Base-by-base conservation (phyloP, 2,113 vertebrate species). In the Trogon melanurus region DNA sequence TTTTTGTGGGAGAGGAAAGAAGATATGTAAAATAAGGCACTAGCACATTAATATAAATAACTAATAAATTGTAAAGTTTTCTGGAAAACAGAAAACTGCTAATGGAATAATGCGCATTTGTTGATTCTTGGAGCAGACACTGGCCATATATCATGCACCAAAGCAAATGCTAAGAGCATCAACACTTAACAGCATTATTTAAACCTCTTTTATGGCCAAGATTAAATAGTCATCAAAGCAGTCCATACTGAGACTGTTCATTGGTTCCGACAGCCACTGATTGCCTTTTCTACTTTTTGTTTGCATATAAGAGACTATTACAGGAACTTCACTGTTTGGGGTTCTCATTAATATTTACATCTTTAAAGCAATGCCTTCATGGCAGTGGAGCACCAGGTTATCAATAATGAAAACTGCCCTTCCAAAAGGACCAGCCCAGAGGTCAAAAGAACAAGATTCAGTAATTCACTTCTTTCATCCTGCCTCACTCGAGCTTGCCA, bases 41-140 rank as follows among this genome's bases (percentile, higher is more conserved):
- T 67, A 80, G 85, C 85, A 94, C 57, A 93, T 97, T 97, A 97
- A 95, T 89, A 96, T 97, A 97, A 97, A 96, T 97, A 93, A 88
- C 92, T 96, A 97, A 97, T 97, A 97, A 97, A 97, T 96, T 92
- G 62, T 93, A 95, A 90, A 70, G 79, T 88, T 97, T 96, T 89
- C 89, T 91, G 96, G 95, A 92, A 96, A 97, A 96, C 84, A 88
- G 88, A 92, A 97, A 96, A 93, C 44, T 88, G 80, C 85, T 98
- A 97, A 96, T 95, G 93, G 94, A 96, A 96, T 97, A 97, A 96
- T 41, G 88, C 79, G 89, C 87, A 92, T 94, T 97, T 97, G 96
- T 97, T 97, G 97, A 97, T 94, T 96, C 86, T 56, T 91, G 44
- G 82, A 94, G 89, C 34, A 94, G 89, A 65, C 36, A 26, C 56